Conservation (phyloP, 2,888 invertebrate species). For the Tortricodes alternella region DNA sequence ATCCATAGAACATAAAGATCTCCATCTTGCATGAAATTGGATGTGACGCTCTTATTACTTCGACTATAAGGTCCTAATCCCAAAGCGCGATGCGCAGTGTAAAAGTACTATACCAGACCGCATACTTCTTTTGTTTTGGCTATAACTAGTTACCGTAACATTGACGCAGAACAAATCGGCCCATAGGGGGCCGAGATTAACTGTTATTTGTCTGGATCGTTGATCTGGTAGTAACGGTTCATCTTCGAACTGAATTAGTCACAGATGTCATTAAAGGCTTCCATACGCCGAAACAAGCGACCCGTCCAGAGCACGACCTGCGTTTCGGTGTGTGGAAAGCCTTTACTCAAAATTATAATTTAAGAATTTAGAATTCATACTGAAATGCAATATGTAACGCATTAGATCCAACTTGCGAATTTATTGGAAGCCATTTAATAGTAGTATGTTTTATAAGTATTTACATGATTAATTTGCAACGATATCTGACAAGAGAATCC, state of each 20-base stretch:
- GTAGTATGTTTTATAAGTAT: too few species aligned
- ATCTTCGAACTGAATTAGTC: neutral
- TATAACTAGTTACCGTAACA: constrained; percentile 25
- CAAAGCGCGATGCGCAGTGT: neutral
- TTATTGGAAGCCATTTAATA: too few species aligned
- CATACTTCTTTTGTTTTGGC: constrained; percentile 29
- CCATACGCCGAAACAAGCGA: too few species aligned
- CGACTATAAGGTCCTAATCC: neutral
- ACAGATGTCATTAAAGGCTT: neutral
- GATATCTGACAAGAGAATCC: constrained; percentile 6
- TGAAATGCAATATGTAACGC: too few species aligned
- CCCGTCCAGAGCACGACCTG: too few species aligned
- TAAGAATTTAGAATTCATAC: too few species aligned
- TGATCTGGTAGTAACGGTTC: constrained; percentile 10
- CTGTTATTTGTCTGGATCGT: constrained; percentile 11
- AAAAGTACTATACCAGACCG: constrained; percentile 11
- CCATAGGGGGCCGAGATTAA: constrained; percentile 23
- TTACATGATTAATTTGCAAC: neutral
- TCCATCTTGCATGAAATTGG: too few species aligned
- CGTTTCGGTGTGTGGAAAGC: too few species aligned
- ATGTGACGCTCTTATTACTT: neutral
- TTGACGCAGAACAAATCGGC: constrained; percentile 24
- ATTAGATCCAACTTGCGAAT: too few species aligned
- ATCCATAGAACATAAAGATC: constrained; percentile 21
- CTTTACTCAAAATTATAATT: too few species aligned